Evolutionary conservation across 2,797 vertebrate species (phyloP), one percentile per base, ranked within the genome.

Genomic region (Knipowitschia caucasica): DNA sequence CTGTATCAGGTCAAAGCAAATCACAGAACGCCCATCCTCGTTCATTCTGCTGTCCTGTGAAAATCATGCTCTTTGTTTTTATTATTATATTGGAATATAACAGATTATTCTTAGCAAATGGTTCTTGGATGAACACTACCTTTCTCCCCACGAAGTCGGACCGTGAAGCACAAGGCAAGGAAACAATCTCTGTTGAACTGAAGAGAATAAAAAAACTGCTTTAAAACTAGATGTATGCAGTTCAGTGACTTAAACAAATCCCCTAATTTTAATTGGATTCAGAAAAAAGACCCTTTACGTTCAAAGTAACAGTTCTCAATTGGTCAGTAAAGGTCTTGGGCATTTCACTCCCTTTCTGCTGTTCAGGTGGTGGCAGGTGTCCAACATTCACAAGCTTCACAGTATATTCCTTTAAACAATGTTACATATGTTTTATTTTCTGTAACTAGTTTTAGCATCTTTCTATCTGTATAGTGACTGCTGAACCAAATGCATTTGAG

Each of bases 1-100:
- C 90, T 92, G 90, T 92, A 92, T 92, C 90, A 92, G 90, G 90
- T 92, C 80, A 75, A 82, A 87, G 79, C 77, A 82, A 84, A 69
- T 74, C 65, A 59, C 70, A 77, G 31, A 46, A 56, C 56, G 61
- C 66, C 65, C 83, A 77, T 81, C 85, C 86, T 86, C 62, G 74
- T 71, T 86, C 77, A 55, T 86, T 86, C 84, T 89, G 72, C 61
- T 76, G 69, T 85, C 83, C 76, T 85, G 66, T 87, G 85, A 89
- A 89, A 88, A 85, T 84, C 79, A 78, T 86, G 78, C 82, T 73
- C 72, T 80, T 86, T 82, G 76, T 79, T 73, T 79, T 59, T 73
- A 53, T 71, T 82, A 67, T 83, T 76, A 59, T 75, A 75, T 80
- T 77, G 69, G 77, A 77, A 59, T 80, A 80, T 71, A 71, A 61